A percentile compares a stretch with the other conserved stretches of the same genome.
phyloP scores from a whole-genome alignment of 1,140 invertebrate species.

The Cyrtorhinus lividipennis region DNA sequence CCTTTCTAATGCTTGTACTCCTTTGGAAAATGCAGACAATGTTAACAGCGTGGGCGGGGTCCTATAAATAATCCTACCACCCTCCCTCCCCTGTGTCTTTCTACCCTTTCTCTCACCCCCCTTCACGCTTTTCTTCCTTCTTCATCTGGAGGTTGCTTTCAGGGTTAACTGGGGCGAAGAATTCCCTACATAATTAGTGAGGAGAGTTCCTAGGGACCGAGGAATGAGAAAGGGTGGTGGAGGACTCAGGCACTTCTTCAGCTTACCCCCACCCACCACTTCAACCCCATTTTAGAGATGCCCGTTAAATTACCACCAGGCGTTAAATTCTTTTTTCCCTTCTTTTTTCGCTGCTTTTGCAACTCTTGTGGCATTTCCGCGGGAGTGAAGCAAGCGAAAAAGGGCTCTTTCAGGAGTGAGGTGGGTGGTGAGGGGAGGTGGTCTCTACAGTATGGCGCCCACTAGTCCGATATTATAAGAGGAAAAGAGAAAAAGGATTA shows the following conservation, averaged over 20 bases:
- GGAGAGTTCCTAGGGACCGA: slow-evolving; percentile 18
- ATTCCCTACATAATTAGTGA: slow-evolving; percentile 23
- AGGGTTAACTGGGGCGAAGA: slow-evolving; percentile 6
- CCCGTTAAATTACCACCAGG: slow-evolving; percentile 3
- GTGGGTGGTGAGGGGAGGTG: not conserved
- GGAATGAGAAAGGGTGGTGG: not conserved
- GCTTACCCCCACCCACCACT: not conserved
- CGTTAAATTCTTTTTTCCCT: not conserved
- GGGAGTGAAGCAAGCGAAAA: not conserved
- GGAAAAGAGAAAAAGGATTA: not conserved
- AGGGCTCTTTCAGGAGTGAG: not conserved
- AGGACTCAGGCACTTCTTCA: not conserved
- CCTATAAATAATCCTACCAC: not conserved
- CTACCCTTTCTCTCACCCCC: too few relatives aligned
- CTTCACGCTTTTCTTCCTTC: not conserved
- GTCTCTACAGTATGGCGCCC: not conserved
- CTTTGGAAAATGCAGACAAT: slow-evolving; percentile 3
- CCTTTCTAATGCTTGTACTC: not conserved
- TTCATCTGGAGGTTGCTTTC: too few relatives aligned
- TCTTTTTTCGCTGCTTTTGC: not conserved
- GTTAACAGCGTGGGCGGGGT: slow-evolving; percentile 2
- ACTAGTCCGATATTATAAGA: not conserved
- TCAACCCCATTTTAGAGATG: not conserved
- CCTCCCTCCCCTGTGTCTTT: not conserved
- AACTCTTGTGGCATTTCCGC: not conserved